Evolutionary conservation across 2,113 vertebrate species (phyloP), one percentile per base, ranked within the genome.

Genomic region (Brachyhypopomus gauderio): DNA sequence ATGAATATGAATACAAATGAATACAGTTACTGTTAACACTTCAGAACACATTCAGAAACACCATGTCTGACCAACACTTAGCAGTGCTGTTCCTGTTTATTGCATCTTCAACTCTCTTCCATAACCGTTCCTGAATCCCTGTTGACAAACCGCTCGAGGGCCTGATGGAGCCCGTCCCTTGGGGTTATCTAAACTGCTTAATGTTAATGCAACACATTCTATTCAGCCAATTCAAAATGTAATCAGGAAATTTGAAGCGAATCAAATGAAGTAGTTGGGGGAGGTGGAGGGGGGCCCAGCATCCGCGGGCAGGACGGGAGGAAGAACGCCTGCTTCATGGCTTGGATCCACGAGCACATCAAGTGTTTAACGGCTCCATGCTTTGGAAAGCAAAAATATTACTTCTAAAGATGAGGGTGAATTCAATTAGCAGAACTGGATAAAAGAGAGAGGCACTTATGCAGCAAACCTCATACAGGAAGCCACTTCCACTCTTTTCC

Each of bases 351-450:
- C 88, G 90, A 92, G 88, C 91, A 90, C 90, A 92, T 90, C 89
- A 89, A 93, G 88, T 92, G 89, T 92, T 90, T 92, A 92, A 93
- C 89, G 92, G 92, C 89, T 89, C 82, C 80, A 79, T 89, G 90
- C 90, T 92, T 92, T 93, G 89, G 91, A 92, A 90, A 92, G 91
- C 90, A 89, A 87, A 93, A 93, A 92, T 92, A 90, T 92, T 92
- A 93, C 91, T 92, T 92, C 88, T 63, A 85, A 86, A 90, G 83
- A 84, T 84, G 85, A 78, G 85, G 87, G 87, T 85, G 88, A 92
- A 92, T 92, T 92, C 91, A 94, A 93, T 94, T 94, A 93, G 90
- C 83, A 85, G 80, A 86, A 89, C 86, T 88, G 91, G 73, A 87
- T 88, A 88, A 71, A 81, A 41, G 74, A 48, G 71, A 58, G 27